Conservation (phyloP, 2,888 invertebrate genomes). For the Sericinus montela region DNA sequence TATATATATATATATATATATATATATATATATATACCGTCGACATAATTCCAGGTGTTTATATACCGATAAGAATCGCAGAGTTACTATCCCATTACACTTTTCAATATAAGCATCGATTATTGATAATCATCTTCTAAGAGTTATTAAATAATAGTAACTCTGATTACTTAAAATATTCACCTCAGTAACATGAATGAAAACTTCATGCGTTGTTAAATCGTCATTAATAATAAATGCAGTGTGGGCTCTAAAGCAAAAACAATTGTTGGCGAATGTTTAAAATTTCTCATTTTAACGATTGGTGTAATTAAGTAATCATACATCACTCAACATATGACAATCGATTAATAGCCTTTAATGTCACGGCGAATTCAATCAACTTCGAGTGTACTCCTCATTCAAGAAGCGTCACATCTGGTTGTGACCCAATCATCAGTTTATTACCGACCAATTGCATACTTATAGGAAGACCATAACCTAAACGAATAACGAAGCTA, state of each 20-base stretch:
- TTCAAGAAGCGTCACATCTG: slow-evolving; percentile 33
- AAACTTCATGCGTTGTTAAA: slow-evolving; percentile 16
- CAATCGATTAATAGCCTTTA: slow-evolving; percentile 69
- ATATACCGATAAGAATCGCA: too few species aligned
- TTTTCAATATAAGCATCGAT: too few species aligned
- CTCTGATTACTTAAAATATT: too few species aligned
- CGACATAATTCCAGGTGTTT: too few species aligned
- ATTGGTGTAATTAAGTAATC: slow-evolving; percentile 56
- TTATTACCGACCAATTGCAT: slow-evolving; percentile 57
- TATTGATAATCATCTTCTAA: too few species aligned
- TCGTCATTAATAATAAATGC: slow-evolving; percentile 17
- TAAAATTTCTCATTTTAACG: slow-evolving; percentile 11
- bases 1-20: too few species aligned
- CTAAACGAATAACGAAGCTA: slow-evolving; percentile 31
- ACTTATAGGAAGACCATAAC: slow-evolving; percentile 55
- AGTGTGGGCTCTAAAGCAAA: background rate
- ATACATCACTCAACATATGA: slow-evolving; percentile 51
- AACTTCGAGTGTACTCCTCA: slow-evolving; percentile 35
- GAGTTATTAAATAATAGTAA: too few species aligned
- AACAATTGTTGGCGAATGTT: slow-evolving; percentile 6
- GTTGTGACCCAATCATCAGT: slow-evolving; percentile 48
- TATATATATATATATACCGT: too few species aligned
- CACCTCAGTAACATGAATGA: slow-evolving; percentile 1
- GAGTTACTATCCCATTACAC: too few species aligned
- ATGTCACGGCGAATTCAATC: slow-evolving; percentile 52